A percentile compares a stretch with the other conserved stretches of the same genome.
phyloP scores from a whole-genome alignment of 2,888 invertebrate genomes.

The Alentia gelatinosa region DNA sequence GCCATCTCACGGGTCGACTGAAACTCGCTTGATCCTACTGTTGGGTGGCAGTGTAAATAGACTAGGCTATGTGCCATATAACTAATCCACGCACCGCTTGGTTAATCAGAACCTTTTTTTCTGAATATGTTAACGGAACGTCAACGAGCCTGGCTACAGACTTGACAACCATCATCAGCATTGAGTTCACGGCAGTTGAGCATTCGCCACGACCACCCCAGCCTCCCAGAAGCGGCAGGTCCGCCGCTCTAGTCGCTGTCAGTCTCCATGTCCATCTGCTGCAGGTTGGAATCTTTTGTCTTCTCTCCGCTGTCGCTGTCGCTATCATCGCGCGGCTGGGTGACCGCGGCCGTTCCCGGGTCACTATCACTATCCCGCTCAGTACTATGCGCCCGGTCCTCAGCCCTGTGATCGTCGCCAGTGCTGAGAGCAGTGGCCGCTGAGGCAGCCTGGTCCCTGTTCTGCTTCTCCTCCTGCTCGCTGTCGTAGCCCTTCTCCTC shows the following conservation, averaged over 20 bases:
- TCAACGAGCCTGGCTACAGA: too few relatives aligned
- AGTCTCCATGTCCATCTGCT: conserved; percentile 61
- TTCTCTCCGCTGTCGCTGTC: not conserved
- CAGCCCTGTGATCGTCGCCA: not conserved
- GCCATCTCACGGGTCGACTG: too few relatives aligned
- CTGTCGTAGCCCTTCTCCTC: conserved; percentile 83
- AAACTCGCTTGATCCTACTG: too few relatives aligned
- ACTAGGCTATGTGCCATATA: too few relatives aligned
- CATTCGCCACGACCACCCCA: too few relatives aligned
- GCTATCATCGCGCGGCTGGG: not conserved
- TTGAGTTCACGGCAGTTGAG: too few relatives aligned
- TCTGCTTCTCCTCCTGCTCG: conserved; percentile 63
- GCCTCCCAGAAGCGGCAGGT: too few relatives aligned
- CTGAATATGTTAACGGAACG: too few relatives aligned
- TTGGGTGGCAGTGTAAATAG: too few relatives aligned
- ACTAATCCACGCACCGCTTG: too few relatives aligned
- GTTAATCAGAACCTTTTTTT: too few relatives aligned
- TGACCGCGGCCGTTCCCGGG: not conserved
- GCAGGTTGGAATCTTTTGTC: conserved; percentile 45
- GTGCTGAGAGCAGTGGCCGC: not conserved
- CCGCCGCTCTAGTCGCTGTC: conserved; percentile 56
- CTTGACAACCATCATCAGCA: too few relatives aligned
- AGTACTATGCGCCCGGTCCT: not conserved
- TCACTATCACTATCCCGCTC: not conserved
- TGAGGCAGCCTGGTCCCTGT: not conserved